phyloP scores from a whole-genome alignment of 64 coral and sea anemone species.

The Hydrozoanthus tunicans region DNA sequence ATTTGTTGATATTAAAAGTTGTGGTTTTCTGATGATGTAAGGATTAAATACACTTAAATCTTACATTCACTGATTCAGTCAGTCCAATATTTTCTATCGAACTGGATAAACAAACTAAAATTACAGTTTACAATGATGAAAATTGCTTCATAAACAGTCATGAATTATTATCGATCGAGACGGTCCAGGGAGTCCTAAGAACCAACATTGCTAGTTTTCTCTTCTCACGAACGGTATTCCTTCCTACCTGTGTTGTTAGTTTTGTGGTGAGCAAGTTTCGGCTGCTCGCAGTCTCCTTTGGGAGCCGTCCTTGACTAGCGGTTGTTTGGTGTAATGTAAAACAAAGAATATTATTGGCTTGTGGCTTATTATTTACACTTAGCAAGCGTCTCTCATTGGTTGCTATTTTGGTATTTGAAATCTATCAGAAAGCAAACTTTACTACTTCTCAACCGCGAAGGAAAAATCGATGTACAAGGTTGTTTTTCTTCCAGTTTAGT shows the following conservation, averaged over 20 bases:
- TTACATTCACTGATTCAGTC: not conserved
- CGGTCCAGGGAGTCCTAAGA: not conserved
- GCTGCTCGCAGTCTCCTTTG: slow-evolving; percentile 29
- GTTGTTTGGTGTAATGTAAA: slow-evolving; percentile 31
- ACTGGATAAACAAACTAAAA: not conserved
- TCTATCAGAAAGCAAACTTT: slow-evolving; percentile 40
- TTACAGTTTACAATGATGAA: not conserved
- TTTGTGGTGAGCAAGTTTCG: not conserved
- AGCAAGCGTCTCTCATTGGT: slow-evolving; percentile 16
- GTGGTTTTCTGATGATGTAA: not conserved
- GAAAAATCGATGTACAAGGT: slow-evolving; percentile 31
- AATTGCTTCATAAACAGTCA: not conserved
- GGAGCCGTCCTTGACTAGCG: slow-evolving; percentile 8
- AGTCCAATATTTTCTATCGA: not conserved
- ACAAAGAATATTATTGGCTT: slow-evolving; percentile 53
- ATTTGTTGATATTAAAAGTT: not conserved
- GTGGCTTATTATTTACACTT: slow-evolving; percentile 48
- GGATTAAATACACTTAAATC: slow-evolving; percentile 34
- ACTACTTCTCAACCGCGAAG: slow-evolving; percentile 35
- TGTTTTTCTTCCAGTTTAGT: slow-evolving; percentile 41
- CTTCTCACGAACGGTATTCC: not conserved
- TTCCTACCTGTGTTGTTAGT: not conserved
- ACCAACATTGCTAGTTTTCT: not conserved
- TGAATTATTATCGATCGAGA: not conserved
- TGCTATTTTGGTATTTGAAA: slow-evolving; percentile 55